Conservation (phyloP, 2,797 vertebrate species). For the Sebastes minor region DNA sequence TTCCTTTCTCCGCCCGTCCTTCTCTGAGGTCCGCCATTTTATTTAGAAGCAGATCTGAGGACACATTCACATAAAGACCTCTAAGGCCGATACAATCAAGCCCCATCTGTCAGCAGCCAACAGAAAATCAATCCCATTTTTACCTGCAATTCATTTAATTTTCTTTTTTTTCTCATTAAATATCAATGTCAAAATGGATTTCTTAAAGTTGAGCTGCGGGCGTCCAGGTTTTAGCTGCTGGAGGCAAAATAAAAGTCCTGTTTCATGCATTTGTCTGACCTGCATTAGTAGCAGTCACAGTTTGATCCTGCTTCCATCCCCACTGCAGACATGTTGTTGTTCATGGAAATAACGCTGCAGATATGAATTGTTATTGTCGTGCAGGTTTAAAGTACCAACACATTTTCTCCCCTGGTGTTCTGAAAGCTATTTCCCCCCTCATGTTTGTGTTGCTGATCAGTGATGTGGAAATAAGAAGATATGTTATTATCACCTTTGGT, state of each 20-base stretch:
- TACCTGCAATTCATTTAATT: not conserved
- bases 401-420: not conserved
- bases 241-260: not conserved
- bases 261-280: not conserved
- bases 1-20: not conserved
- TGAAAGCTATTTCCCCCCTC: not conserved
- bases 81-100: constrained; percentile 5
- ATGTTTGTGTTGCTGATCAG: not conserved
- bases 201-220: constrained; percentile 6
- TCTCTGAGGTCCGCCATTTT: not conserved
- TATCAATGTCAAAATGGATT: constrained; percentile 28
- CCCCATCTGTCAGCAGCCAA: constrained; percentile 17
- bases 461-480: not conserved
- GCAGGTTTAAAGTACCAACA: not conserved
- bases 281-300: not conserved
- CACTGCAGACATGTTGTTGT: not conserved
- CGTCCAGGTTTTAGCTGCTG: not conserved
- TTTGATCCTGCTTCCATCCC: not conserved
- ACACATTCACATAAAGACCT: constrained; percentile 8
- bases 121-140: constrained; percentile 2
- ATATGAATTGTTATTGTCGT: not conserved
- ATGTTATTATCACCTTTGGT: not conserved
- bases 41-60: constrained; percentile 15
- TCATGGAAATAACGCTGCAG: not conserved
- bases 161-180: constrained; percentile 2